Percentiles rank a stretch among this genome's conserved stretches.
phyloP scores from a whole-genome alignment of 1,140 invertebrate species.

The Drosophila asahinai region DNA sequence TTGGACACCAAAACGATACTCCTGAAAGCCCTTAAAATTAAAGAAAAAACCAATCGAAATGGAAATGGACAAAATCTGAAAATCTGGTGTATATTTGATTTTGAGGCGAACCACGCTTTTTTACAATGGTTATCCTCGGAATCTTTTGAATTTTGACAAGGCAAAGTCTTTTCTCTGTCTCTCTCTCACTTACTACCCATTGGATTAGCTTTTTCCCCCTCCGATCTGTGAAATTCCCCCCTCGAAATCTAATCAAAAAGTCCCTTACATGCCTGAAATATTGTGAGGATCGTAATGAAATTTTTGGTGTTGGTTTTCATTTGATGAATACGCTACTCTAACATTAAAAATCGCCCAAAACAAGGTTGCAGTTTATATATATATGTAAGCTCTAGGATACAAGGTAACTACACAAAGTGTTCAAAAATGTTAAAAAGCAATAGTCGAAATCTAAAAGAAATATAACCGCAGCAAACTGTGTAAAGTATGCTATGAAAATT shows the following conservation, averaged over 20 bases:
- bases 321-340: conserved; percentile 34
- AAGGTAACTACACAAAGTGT: conserved; percentile 72
- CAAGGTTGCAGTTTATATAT: conserved; percentile 17
- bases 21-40: neutral
- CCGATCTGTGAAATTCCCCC: conserved; percentile 17
- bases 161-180: conserved; percentile 16
- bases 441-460: conserved; percentile 56
- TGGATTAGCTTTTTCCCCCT: conserved; percentile 24
- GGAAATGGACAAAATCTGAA: conserved; percentile 21
- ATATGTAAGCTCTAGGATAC: conserved; percentile 57
- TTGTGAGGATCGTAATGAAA: conserved; percentile 54
- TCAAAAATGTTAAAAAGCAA: conserved; percentile 85
- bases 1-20: conserved; percentile 15
- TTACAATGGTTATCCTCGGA: neutral
- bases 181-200: conserved; percentile 18
- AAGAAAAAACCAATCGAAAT: conserved; percentile 21
- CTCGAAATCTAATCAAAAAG: conserved; percentile 6
- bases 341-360: conserved; percentile 16
- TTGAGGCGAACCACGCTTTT: conserved; percentile 28
- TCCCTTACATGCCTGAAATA: conserved; percentile 26
- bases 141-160: conserved; percentile 39
- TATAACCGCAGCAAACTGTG: conserved; percentile 49
- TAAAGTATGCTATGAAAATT: conserved; percentile 79
- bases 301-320: conserved; percentile 75
- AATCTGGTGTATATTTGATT: conserved; percentile 27